Percentiles rank a stretch among this genome's conserved stretches.
Evolutionary conservation across 2,888 invertebrate genomes (phyloP).

Genomic region (Druceiella hillmani): DNA sequence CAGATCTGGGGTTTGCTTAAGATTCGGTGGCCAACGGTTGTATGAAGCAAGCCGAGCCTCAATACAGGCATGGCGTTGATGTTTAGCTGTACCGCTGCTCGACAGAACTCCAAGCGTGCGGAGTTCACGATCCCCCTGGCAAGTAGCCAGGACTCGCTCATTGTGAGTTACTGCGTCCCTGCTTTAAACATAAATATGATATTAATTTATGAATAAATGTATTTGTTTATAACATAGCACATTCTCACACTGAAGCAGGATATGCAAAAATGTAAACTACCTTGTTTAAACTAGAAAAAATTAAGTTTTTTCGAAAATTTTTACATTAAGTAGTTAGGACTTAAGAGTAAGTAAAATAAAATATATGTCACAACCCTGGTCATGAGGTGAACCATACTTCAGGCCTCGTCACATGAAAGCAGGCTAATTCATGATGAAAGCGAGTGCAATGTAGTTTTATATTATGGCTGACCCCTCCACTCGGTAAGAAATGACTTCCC

Average conservation of each 20-base stretch:
- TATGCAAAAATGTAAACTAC: background rate
- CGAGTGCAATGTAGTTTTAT: too few relatives aligned
- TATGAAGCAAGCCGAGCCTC: conserved; percentile 68
- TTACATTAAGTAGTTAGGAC: too few relatives aligned
- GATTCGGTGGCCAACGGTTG: conserved; percentile 66
- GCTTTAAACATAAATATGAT: background rate
- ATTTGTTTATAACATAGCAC: background rate
- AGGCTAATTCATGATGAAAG: too few relatives aligned
- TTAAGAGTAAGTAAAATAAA: too few relatives aligned
- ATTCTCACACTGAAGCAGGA: conserved; percentile 1
- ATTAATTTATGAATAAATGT: background rate
- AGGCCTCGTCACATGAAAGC: too few relatives aligned
- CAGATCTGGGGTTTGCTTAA: conserved; percentile 68
- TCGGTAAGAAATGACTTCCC: too few relatives aligned
- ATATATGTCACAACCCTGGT: too few relatives aligned
- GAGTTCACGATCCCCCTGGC: conserved; percentile 37
- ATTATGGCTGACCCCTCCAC: too few relatives aligned
- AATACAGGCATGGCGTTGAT: conserved; percentile 61
- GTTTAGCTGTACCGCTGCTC: conserved; percentile 39
- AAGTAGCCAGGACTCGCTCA: conserved; percentile 34
- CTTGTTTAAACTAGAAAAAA: background rate
- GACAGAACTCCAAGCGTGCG: conserved; percentile 40
- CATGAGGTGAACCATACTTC: too few relatives aligned
- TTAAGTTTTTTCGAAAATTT: too few relatives aligned
- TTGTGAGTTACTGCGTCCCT: conserved; percentile 37